Base-by-base conservation (phyloP, 1,140 invertebrate genomes). In the Drosophila orosa region DNA sequence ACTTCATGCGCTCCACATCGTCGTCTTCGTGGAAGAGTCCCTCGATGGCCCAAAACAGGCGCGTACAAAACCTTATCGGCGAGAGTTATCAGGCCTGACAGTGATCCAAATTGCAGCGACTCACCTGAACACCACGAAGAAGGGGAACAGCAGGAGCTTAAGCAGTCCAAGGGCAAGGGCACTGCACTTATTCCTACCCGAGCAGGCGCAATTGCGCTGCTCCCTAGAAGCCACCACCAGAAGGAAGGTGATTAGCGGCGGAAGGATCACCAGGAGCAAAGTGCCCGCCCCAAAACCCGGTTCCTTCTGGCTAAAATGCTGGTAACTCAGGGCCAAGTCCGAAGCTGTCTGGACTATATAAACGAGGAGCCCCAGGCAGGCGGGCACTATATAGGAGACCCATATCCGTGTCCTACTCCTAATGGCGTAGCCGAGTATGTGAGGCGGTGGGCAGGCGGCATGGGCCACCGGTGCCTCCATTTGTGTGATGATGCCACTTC, bases 1-100 rank as follows among this genome's bases (percentile, higher is more conserved):
- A 94, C 68, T 94, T 93, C 76, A 92, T 92, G 56, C 94, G 94
- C 47, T 94, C 92, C 39, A 94, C 91, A 56, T 93, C 82, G 65
- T 95, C 94, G 27, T 93, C 82, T 3, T 72, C 77, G 54, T 92
- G 93, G 63, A 93, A 94, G 19, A 95, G 93, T 50, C 94, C 95
- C 90, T 96, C 95, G 31, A 95, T 92, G 62, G 95, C 94, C 93
- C 95, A 94, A 80, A 96, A 96, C 83, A 96, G 94, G 74, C 94
- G 93, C 78, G 93, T 93, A 40, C 93, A 93, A 73, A 94, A 95
- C 91, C 95, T 78, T 39, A 55, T 69, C 35, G 40, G 2, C 8
- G n/a, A 40, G 8, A 31, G 31, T 48, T 47, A 50, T 24, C 50
- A 19, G 35, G 19, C 25, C 22, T 3, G 37, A 17, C 33, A 47